These are phyloP conservation scores for Gallinago jamesoni DNA, from an alignment of 2,113 vertebrate genomes.

Conservation along the genomic window DNA sequence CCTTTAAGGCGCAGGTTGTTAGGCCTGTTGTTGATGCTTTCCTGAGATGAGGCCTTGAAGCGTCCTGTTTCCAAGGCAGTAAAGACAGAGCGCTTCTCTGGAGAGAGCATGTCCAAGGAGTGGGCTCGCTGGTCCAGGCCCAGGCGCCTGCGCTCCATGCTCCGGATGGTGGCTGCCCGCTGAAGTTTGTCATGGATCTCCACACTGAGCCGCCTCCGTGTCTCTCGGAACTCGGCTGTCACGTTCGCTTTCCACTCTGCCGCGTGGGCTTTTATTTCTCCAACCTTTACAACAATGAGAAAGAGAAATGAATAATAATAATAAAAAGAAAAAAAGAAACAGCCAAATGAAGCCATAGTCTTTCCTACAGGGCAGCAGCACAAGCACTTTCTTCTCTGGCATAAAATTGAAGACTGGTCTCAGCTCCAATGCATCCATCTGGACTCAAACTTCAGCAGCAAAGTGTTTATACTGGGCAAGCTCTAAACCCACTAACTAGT, in stretches of 20 bases:
- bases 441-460: not conserved
- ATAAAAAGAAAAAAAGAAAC: not conserved
- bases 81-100: slow-evolving; percentile 92
- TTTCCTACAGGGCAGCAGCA: not conserved
- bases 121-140: slow-evolving; percentile 95
- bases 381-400: not conserved
- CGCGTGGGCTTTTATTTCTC: slow-evolving; percentile 94
- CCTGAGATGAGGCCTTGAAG: slow-evolving; percentile 95
- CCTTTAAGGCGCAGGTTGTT: slow-evolving; percentile 91
- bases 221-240: slow-evolving; percentile 94
- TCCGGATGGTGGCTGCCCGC: slow-evolving; percentile 94
- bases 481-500: not conserved
- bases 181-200: slow-evolving; percentile 98
- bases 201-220: slow-evolving; percentile 89
- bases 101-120: slow-evolving; percentile 96
- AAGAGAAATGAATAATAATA: not conserved
- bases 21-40: slow-evolving; percentile 94
- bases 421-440: not conserved
- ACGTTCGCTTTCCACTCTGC: slow-evolving; percentile 98
- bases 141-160: slow-evolving; percentile 94
- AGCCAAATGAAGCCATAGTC: not conserved
- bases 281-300: slow-evolving; percentile 78
- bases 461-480: not conserved
- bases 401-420: not conserved
- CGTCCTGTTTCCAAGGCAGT: slow-evolving; percentile 87